Percentiles rank a stretch among this genome's conserved stretches.
phyloP scores from a whole-genome alignment of 2,888 invertebrate genomes.

The Xiphydria camelus region DNA sequence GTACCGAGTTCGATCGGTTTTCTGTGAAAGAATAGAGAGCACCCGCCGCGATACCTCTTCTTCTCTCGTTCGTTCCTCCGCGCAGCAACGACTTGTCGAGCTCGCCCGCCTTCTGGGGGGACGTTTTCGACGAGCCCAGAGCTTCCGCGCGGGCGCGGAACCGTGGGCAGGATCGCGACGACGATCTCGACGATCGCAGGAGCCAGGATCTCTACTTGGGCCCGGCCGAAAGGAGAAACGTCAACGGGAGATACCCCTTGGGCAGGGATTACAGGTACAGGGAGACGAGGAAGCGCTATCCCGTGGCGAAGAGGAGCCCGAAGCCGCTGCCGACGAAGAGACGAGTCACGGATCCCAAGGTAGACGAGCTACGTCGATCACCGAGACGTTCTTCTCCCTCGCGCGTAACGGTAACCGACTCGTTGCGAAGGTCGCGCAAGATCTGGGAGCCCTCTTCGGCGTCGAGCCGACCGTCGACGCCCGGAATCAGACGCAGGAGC shows the following conservation, averaged over 20 bases:
- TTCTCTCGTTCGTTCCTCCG: too few species aligned
- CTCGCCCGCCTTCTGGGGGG: slow-evolving; percentile 24
- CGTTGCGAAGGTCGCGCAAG: slow-evolving; percentile 44
- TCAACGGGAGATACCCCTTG: slow-evolving; percentile 45
- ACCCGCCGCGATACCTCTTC: too few species aligned
- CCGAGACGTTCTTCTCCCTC: too few species aligned
- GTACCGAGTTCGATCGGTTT: too few species aligned
- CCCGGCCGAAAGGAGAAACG: slow-evolving; percentile 39
- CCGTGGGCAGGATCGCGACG: too few species aligned
- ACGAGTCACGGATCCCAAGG: slow-evolving; percentile 50
- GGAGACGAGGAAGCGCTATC: slow-evolving; percentile 40
- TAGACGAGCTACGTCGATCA: slow-evolving; percentile 10
- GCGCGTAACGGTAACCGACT: too few species aligned
- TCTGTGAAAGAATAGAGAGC: too few species aligned
- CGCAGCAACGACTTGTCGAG: not conserved
- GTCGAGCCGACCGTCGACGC: slow-evolving; percentile 77
- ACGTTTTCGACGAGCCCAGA: too few species aligned
- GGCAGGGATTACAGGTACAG: slow-evolving; percentile 39
- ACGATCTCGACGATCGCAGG: not conserved
- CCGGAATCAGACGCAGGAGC: slow-evolving; percentile 66
- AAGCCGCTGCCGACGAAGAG: slow-evolving; percentile 37
- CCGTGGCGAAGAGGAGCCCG: slow-evolving; percentile 49
- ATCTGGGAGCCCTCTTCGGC: slow-evolving; percentile 65
- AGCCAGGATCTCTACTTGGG: slow-evolving; percentile 34
- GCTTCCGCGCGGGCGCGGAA: too few species aligned